Percentiles rank a stretch among this genome's conserved stretches.
Evolutionary conservation across 2,888 invertebrate species (phyloP).

Genomic region (Xanthia icteritia): DNA sequence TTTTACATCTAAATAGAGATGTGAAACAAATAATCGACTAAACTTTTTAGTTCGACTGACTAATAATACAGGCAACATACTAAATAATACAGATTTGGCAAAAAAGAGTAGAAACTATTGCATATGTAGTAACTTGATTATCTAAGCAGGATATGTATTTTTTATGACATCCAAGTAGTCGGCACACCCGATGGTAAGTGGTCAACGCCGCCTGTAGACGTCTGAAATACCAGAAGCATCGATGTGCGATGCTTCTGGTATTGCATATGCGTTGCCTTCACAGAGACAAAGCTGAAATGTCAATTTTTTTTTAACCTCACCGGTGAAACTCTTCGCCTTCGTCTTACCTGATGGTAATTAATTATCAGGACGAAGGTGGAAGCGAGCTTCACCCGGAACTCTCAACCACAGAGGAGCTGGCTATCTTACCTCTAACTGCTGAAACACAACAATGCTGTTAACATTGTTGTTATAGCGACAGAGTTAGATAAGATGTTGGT

Average conservation of each 20-base stretch:
- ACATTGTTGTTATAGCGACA: too few species aligned
- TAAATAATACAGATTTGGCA: conserved; percentile 5
- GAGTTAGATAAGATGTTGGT: too few species aligned
- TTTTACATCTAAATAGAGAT: conserved; percentile 67
- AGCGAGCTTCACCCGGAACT: too few species aligned
- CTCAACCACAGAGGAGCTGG: too few species aligned
- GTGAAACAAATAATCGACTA: conserved; percentile 60
- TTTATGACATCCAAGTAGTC: not conserved
- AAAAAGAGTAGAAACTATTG: not conserved
- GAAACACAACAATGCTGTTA: too few species aligned
- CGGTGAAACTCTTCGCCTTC: too few species aligned
- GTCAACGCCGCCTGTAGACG: too few species aligned
- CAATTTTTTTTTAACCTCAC: not conserved
- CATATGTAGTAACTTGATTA: not conserved
- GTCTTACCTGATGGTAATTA: too few species aligned
- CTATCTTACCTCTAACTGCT: too few species aligned
- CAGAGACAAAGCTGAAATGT: too few species aligned
- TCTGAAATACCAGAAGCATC: not conserved
- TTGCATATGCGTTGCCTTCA: not conserved
- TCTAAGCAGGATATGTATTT: not conserved
- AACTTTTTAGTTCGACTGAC: conserved; percentile 17
- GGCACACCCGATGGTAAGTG: not conserved
- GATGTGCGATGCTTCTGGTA: too few species aligned
- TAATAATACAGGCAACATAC: conserved; percentile 28
- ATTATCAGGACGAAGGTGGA: too few species aligned